Evolutionary conservation across 2,113 vertebrate species (phyloP).

Genomic region (Pygoscelis adeliae): DNA sequence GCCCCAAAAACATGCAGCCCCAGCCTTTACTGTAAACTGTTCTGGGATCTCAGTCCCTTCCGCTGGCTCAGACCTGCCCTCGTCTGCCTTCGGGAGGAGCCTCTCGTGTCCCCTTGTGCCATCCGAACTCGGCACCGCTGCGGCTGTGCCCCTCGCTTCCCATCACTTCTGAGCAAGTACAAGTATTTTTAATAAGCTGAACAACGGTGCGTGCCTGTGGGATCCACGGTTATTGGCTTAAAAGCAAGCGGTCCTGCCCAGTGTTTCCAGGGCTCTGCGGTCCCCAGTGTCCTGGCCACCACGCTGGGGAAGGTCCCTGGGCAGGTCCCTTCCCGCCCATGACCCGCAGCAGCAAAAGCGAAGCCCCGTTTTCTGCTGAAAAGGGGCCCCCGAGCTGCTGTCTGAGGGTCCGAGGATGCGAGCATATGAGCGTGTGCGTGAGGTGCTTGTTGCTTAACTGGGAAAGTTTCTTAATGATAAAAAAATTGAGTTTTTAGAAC

Average conservation of each 20-base stretch:
- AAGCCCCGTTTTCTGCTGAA: rapidly evolving
- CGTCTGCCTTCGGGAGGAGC: rapidly evolving
- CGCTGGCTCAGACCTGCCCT: background rate
- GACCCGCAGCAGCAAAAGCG: background rate
- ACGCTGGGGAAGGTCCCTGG: background rate
- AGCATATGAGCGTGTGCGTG: rapidly evolving
- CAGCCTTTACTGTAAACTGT: rapidly evolving
- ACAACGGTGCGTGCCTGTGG: rapidly evolving
- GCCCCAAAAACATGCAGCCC: background rate
- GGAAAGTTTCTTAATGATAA: background rate
- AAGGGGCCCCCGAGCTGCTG: rapidly evolving
- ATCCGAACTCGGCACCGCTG: rapidly evolving
- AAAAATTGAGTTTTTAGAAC: background rate
- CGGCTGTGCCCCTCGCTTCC: no score
- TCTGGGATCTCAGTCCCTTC: background rate
- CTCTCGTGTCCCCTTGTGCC: background rate
- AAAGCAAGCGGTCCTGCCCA: background rate
- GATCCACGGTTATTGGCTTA: rapidly evolving
- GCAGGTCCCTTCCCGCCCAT: rapidly evolving
- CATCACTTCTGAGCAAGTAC: background rate
- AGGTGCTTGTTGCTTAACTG: background rate
- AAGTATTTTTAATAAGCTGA: background rate
- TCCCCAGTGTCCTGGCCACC: background rate
- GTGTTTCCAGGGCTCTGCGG: background rate
- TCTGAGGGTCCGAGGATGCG: rapidly evolving